Conservation (phyloP, 2,113 vertebrate species). For the human region GRCh38 chr15:90012501-90013000, state of each 20-base stretch:
- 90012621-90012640: too few relatives aligned
- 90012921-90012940: background rate
- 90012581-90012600: background rate
- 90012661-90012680: background rate
- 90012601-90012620: background rate
- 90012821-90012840: background rate
- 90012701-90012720: background rate
- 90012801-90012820: background rate
- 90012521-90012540: too few relatives aligned
- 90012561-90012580: background rate
- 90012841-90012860: background rate
- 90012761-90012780: background rate
- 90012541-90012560: too few relatives aligned
- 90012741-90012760: slow-evolving; percentile 16
- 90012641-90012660: background rate
- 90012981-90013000: background rate
- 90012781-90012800: background rate
- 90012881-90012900: background rate
- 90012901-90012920: background rate
- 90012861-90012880: background rate
- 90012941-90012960: background rate
- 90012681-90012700: background rate
- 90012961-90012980: background rate
- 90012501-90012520: too few relatives aligned
- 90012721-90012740: background rate